phyloP scores from a whole-genome alignment of 2,797 vertebrate species.

The Phaenicophaeus curvirostris region DNA sequence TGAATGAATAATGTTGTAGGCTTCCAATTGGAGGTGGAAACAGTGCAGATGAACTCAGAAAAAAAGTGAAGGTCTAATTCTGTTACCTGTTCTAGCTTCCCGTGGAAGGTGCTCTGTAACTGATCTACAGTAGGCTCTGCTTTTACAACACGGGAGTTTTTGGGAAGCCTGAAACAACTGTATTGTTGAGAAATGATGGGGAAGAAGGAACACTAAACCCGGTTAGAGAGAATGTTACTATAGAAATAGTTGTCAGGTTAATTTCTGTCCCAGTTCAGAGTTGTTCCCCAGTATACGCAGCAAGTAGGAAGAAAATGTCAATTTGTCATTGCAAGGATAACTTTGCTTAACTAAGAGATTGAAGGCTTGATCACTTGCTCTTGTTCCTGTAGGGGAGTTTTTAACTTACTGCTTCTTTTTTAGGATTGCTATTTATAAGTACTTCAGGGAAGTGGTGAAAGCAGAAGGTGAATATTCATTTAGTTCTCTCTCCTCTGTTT shows the following conservation, averaged over 20 bases:
- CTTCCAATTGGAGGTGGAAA: background rate
- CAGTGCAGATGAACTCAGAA: background rate
- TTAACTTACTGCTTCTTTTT: slow-evolving; percentile 25
- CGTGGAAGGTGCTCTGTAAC: background rate
- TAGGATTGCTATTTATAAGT: slow-evolving; percentile 31
- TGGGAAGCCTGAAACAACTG: background rate
- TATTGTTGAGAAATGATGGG: background rate
- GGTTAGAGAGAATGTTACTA: background rate
- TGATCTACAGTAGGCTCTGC: background rate
- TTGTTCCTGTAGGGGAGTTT: slow-evolving; percentile 5
- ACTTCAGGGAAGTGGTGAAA: slow-evolving; percentile 16
- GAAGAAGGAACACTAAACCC: background rate
- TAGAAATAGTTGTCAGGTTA: background rate
- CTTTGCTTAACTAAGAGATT: background rate
- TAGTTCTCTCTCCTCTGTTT: background rate
- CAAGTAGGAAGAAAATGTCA: background rate
- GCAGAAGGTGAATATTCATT: background rate
- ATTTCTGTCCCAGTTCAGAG: background rate
- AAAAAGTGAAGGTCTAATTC: background rate
- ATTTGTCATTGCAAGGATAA: background rate
- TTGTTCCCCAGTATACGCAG: background rate
- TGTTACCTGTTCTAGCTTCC: background rate
- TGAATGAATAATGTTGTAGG: background rate
- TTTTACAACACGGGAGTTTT: background rate
- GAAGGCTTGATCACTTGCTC: background rate